Evolutionary conservation across 2,888 invertebrate genomes (phyloP).

Genomic region (Ormyrus pomaceus): DNA sequence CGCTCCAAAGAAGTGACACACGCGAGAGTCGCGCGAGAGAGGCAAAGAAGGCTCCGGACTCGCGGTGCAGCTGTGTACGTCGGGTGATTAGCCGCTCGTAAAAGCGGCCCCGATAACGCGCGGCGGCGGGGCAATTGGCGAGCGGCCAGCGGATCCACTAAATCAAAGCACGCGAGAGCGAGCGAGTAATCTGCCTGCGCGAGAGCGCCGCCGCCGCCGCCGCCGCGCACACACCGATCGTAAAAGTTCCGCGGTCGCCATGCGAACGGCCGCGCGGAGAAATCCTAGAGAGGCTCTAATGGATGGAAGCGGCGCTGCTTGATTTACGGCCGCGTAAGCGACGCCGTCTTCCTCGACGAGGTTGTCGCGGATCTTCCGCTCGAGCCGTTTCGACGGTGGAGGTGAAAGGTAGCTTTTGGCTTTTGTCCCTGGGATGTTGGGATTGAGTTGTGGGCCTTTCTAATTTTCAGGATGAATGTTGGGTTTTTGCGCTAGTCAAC

Average conservation of each 20-base stretch:
- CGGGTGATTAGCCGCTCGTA: slow-evolving; percentile 42
- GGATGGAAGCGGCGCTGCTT: not conserved
- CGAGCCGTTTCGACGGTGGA: slow-evolving; percentile 2
- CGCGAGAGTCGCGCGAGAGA: not conserved
- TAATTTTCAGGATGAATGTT: too few species aligned
- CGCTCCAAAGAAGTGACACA: not conserved
- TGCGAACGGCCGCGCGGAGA: not conserved
- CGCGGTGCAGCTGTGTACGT: not conserved
- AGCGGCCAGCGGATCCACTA: slow-evolving; percentile 33
- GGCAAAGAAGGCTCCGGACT: not conserved
- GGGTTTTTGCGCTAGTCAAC: too few species aligned
- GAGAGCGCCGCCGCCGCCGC: not conserved
- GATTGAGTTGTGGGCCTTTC: too few species aligned
- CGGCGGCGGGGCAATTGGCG: slow-evolving; percentile 27
- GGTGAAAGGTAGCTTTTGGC: not conserved
- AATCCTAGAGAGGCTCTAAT: not conserved
- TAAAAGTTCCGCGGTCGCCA: slow-evolving; percentile 12
- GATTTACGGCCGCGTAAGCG: not conserved
- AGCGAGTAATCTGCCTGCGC: slow-evolving; percentile 2
- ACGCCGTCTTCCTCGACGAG: not conserved
- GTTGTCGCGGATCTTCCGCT: slow-evolving; percentile 7
- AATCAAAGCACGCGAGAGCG: slow-evolving; percentile 27
- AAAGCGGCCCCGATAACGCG: not conserved
- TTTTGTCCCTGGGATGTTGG: too few species aligned
- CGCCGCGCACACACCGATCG: not conserved